Percentiles rank a stretch among this genome's conserved stretches.
phyloP scores from a whole-genome alignment of 2,113 vertebrate genomes.

The Carassius carassius region DNA sequence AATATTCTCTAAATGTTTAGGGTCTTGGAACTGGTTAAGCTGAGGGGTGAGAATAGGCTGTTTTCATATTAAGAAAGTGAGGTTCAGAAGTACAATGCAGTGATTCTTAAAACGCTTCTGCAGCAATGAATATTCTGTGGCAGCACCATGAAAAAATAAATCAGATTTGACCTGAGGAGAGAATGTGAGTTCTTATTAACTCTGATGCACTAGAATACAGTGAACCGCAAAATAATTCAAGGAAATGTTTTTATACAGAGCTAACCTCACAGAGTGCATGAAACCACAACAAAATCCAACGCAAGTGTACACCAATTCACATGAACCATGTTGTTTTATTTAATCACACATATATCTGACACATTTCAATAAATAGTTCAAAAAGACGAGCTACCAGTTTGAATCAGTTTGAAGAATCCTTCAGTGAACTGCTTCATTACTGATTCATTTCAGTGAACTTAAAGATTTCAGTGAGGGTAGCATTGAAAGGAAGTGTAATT shows the following conservation, averaged over 20 bases:
- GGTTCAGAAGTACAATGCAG: neutral
- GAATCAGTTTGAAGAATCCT: neutral
- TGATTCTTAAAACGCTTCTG: neutral
- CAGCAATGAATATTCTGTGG: neutral
- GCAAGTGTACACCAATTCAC: neutral
- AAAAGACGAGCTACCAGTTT: neutral
- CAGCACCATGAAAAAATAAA: neutral
- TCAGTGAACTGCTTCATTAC: too few relatives aligned
- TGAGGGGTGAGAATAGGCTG: neutral
- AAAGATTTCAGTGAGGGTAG: neutral
- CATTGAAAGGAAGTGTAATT: neutral
- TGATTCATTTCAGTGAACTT: neutral
- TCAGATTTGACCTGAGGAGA: neutral
- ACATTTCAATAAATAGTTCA: neutral
- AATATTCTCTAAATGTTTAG: constrained; percentile 22
- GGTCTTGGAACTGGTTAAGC: constrained; percentile 9
- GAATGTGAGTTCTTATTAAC: neutral
- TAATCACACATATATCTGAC: neutral
- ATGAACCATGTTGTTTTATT: neutral
- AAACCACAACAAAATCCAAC: neutral
- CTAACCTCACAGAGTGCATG: neutral
- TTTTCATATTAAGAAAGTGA: neutral
- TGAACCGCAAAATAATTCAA: neutral
- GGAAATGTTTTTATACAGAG: neutral
- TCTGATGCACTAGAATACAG: neutral